Percentiles rank a stretch among this genome's conserved stretches.
Evolutionary conservation across 1,140 invertebrate species (phyloP).

Genomic region (Aphelinus atriplicis): DNA sequence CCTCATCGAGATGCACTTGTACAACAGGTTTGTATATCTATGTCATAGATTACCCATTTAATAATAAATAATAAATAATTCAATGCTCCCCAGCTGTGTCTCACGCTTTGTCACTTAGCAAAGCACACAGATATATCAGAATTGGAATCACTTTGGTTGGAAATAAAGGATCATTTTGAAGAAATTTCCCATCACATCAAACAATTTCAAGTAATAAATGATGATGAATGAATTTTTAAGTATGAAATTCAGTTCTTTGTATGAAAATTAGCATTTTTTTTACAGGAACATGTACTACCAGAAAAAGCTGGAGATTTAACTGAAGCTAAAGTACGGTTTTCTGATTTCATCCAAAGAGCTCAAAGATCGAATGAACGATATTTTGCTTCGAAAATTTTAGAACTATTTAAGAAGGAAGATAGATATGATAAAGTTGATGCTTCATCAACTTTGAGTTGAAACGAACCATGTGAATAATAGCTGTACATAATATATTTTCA

Average conservation of each 20-base stretch:
- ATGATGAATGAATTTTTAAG: too few species aligned
- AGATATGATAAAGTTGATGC: slow-evolving; percentile 49
- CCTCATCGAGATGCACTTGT: slow-evolving; percentile 80
- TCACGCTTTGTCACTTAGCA: slow-evolving; percentile 59
- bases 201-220: slow-evolving; percentile 56
- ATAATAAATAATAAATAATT: slow-evolving; percentile 19
- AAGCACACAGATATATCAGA: slow-evolving; percentile 53
- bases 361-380: slow-evolving; percentile 48
- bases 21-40: slow-evolving; percentile 68
- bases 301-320: slow-evolving; percentile 62
- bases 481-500: slow-evolving; percentile 14
- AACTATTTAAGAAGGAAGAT: slow-evolving; percentile 55
- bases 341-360: slow-evolving; percentile 49
- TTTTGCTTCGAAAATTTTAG: slow-evolving; percentile 51
- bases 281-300: slow-evolving; percentile 59
- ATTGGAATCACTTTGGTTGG: slow-evolving; percentile 56
- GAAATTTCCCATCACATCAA: slow-evolving; percentile 57
- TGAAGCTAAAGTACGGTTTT: slow-evolving; percentile 54
- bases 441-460: slow-evolving; percentile 33
- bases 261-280: slow-evolving; percentile 32
- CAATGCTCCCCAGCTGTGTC: slow-evolving; percentile 55
- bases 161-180: slow-evolving; percentile 58
- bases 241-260: too few species aligned
- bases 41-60: slow-evolving; percentile 2
- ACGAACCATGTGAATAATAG: not conserved